Evolutionary conservation across 2,888 invertebrate genomes (phyloP), one percentile per base, ranked within the genome.

Genomic region (Cephus runcator): DNA sequence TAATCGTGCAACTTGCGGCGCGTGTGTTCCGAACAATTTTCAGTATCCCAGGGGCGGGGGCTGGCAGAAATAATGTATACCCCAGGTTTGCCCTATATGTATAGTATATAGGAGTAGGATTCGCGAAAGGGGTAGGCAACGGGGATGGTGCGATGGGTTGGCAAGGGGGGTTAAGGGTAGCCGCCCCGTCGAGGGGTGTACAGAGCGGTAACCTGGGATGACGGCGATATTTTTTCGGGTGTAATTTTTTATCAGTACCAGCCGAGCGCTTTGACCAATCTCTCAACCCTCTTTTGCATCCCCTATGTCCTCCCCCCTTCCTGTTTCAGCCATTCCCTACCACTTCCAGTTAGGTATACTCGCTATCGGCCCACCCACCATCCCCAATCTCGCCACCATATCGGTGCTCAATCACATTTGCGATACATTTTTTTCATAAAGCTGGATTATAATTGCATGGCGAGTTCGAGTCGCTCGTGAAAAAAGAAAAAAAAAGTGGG

Each of bases 371-470:
- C 68, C 33, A 31, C 35, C 69, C 69, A 75, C 80, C 82, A 79
- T 80, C 81, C 77, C 79, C 89, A 90, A 90, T 88, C 89, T 88
- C 88, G 86, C 87, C 86, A 87, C 88, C 89, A 89, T 90, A 91
- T 90, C 91, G 90, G 89, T 89, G 89, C 90, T 90, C 91, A 90
- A 91, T 91, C 91, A 91, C 90, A 91, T 91, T 90, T 90, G 90
- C 88, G 88, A 91, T 91, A 91, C 90, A 91, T 91, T 91, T 91
- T 90, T 91, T 91, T 88, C 89, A 91, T 90, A 91, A 91, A 91
- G 91, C 90, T 90, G 91, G 90, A 91, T 91, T 91, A 91, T 91
- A 91, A 91, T 91, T 91, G 91, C 91, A 90, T 90, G 90, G 90
- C 89, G 88, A 90, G 87, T 85, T 87, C 84, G 88, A 85, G 85